These are phyloP conservation scores for Brienomyrus brachyistius DNA, from an alignment of 2,113 vertebrate species.

Conservation along the genomic window DNA sequence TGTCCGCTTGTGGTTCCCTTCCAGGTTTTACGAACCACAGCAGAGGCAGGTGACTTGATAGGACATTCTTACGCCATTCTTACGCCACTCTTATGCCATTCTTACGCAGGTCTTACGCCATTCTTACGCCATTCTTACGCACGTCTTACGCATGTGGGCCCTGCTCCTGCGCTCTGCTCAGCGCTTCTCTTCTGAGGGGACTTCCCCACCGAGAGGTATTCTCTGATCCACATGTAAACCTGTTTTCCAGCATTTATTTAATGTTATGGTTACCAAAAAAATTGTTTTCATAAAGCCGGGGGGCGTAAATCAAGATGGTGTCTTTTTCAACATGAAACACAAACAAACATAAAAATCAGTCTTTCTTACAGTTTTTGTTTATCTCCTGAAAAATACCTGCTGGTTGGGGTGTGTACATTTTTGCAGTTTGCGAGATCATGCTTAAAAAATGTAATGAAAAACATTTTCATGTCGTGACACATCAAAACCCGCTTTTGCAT, in stretches of 20 bases:
- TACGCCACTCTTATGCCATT: too few species aligned
- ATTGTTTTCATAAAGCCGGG: neutral
- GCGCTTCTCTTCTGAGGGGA: neutral
- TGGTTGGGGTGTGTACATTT: slow-evolving; percentile 81
- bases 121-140: too few species aligned
- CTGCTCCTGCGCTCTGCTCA: neutral
- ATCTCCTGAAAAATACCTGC: slow-evolving; percentile 64
- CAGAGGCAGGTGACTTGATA: too few species aligned
- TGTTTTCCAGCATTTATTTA: slow-evolving; percentile 4
- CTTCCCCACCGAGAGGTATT: neutral
- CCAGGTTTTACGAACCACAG: neutral
- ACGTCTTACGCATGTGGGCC: neutral
- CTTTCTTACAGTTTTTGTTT: slow-evolving; percentile 34
- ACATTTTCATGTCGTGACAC: slow-evolving; percentile 86
- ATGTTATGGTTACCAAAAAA: neutral
- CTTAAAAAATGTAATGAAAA: slow-evolving; percentile 92
- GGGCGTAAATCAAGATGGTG: neutral
- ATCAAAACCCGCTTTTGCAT: slow-evolving; percentile 84
- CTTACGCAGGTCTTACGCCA: too few species aligned
- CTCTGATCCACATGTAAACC: neutral
- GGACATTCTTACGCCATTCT: too few species aligned
- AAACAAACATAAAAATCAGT: neutral
- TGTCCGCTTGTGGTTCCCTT: neutral
- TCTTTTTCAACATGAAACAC: slow-evolving; percentile 16
- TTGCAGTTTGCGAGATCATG: slow-evolving; percentile 74